Base-by-base conservation (phyloP, 2,113 vertebrate species). In the Orycteropus afer region DNA sequence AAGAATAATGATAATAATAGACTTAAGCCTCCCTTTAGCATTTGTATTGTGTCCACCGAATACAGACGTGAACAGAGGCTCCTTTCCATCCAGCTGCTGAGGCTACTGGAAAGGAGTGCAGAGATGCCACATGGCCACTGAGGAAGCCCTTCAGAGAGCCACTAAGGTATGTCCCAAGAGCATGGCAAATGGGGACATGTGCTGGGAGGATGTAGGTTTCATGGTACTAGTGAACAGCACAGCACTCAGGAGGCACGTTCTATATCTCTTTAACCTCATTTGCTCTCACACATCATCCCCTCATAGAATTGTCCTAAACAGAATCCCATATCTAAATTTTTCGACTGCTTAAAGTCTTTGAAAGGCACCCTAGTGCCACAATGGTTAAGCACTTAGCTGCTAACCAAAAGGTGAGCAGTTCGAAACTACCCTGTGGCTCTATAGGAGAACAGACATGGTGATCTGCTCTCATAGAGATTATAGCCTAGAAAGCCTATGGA, bases 1-100 rank as follows among this genome's bases (percentile, higher is more conserved):
- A 82, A 89, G 40, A 90, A 89, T 63, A 73, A 86, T 92, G 88
- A 93, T 40, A 57, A 76, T 71, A 13, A 91, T 34, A 57, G 71
- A 47, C 79, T 25, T 76, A 7, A 5, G 57, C 10, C 79, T 63
- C 51, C 86, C 23, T 7, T 86, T 25, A 55, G 89, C 89, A 89
- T 92, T 55, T 47, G 29, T 9, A 80, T 65, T 2, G 61, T 65
- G 92, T 57, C 88, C 91, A 55, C 53, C 25, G 61, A 18, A 40
- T 4, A 51, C 10, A 27, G 77, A 69, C 78, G 47, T 0, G 53
- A 89, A 42, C 53, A 42, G n/a, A 51, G 49, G 37, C 84, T 81
- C 65, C 79, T 78, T 51, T 57, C 77, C 63, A 17, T 3, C 5
- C 22, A 55, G 90, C 29, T 47, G 73, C 13, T 4, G 23, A 69